phyloP scores from a whole-genome alignment of 2,113 vertebrate genomes.

The Sebastes fasciatus region DNA sequence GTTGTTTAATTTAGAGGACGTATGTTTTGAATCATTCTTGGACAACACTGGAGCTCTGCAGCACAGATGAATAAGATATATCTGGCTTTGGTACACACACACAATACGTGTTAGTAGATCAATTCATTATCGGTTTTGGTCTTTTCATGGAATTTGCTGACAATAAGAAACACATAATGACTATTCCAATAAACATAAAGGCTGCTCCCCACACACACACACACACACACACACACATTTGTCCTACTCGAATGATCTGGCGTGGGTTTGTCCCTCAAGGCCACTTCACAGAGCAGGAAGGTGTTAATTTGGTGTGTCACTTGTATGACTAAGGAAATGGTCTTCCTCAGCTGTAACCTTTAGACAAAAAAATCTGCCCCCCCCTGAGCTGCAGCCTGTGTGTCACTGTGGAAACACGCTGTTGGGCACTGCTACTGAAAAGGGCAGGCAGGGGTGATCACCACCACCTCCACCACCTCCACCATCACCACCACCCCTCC shows the following conservation, averaged over 20 bases:
- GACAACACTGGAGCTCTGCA: neutral
- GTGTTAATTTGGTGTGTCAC: slow-evolving; percentile 67
- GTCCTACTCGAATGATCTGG: slow-evolving; percentile 20
- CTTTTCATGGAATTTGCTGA: no score
- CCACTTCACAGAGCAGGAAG: slow-evolving; percentile 46
- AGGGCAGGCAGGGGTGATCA: slow-evolving; percentile 34
- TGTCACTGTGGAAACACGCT: slow-evolving; percentile 30
- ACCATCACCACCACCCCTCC: neutral
- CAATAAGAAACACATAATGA: no score
- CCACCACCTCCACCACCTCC: slow-evolving; percentile 8
- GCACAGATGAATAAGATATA: neutral
- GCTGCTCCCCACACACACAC: neutral
- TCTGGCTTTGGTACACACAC: neutral
- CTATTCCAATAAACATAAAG: neutral
- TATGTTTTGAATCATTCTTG: neutral
- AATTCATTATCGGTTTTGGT: no score
- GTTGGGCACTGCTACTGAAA: slow-evolving; percentile 33
- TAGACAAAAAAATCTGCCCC: slow-evolving; percentile 18
- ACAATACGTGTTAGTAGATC: neutral
- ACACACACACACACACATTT: slow-evolving; percentile 6
- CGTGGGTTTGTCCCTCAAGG: slow-evolving; percentile 51
- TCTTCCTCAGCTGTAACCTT: slow-evolving; percentile 59
- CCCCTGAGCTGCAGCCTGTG: slow-evolving; percentile 13
- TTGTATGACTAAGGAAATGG: slow-evolving; percentile 46
- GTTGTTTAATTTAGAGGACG: neutral